Evolutionary conservation across 1,140 invertebrate species (phyloP).

Genomic region (Hylaeus volcanicus): DNA sequence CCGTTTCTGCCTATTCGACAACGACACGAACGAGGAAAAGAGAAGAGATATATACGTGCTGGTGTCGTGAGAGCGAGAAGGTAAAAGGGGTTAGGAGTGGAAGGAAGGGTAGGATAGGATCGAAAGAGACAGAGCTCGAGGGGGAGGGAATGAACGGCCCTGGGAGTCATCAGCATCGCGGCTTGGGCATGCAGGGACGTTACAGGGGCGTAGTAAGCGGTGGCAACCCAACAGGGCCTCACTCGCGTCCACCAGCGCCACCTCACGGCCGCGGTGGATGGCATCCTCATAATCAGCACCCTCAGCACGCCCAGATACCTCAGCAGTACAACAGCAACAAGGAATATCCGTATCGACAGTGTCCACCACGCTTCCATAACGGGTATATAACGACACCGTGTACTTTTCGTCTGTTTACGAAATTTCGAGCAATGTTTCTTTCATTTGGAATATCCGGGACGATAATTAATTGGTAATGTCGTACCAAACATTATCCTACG

Average conservation of each 20-base stretch:
- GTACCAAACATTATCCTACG: no score
- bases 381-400: slow-evolving; percentile 62
- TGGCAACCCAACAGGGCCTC: slow-evolving; percentile 64
- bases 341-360: slow-evolving; percentile 78
- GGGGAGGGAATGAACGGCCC: slow-evolving; percentile 71
- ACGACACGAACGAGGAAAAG: slow-evolving; percentile 20
- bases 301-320: slow-evolving; percentile 66
- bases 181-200: slow-evolving; percentile 74
- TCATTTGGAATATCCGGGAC: no score
- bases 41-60: slow-evolving; percentile 31
- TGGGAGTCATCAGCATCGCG: slow-evolving; percentile 75
- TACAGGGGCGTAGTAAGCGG: slow-evolving; percentile 70
- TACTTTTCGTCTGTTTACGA: neutral
- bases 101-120: slow-evolving; percentile 36
- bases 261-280: slow-evolving; percentile 68
- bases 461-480: neutral
- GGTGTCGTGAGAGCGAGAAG: slow-evolving; percentile 27
- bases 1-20: slow-evolving; percentile 18
- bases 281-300: slow-evolving; percentile 73
- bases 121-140: slow-evolving; percentile 35
- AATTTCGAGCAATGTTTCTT: neutral
- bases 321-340: slow-evolving; percentile 72
- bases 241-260: slow-evolving; percentile 55
- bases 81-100: slow-evolving; percentile 33
- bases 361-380: slow-evolving; percentile 75